These are phyloP conservation scores for Rapana venosa DNA, from an alignment of 2,888 invertebrate species.

Conservation along the genomic window DNA sequence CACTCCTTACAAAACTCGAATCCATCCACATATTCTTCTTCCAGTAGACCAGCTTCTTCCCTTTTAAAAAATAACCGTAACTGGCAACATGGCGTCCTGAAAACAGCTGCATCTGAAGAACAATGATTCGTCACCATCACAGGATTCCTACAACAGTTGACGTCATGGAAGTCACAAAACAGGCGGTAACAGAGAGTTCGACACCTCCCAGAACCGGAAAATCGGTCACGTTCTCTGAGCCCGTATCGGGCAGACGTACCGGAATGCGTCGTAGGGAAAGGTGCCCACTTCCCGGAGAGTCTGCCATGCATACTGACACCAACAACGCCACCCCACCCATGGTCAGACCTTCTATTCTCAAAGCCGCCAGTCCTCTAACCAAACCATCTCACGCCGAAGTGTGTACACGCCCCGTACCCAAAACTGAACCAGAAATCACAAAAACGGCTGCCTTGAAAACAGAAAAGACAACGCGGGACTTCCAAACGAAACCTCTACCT, in stretches of 20 bases:
- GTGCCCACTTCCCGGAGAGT: neutral
- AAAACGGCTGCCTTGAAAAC: neutral
- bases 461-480: neutral
- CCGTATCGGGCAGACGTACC: neutral
- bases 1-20: neutral
- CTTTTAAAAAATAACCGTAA: neutral
- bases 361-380: neutral
- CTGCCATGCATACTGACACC: neutral
- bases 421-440: neutral
- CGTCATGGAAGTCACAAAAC: neutral
- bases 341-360: neutral
- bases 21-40: neutral
- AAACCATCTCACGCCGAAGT: neutral
- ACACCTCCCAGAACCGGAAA: neutral
- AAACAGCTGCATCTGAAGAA: neutral
- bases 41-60: neutral
- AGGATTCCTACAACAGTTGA: neutral
- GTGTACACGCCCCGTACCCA: neutral
- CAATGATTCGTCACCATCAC: neutral
- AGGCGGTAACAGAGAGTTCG: neutral
- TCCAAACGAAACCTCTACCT: neutral
- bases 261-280: constrained; percentile 4
- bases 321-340: neutral
- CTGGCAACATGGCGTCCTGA: neutral
- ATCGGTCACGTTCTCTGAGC: neutral